A percentile compares a stretch with the other conserved stretches of the same genome.
These are phyloP conservation scores for Baccha elongata DNA, from an alignment of 2,888 invertebrate genomes.

Conservation along the genomic window DNA sequence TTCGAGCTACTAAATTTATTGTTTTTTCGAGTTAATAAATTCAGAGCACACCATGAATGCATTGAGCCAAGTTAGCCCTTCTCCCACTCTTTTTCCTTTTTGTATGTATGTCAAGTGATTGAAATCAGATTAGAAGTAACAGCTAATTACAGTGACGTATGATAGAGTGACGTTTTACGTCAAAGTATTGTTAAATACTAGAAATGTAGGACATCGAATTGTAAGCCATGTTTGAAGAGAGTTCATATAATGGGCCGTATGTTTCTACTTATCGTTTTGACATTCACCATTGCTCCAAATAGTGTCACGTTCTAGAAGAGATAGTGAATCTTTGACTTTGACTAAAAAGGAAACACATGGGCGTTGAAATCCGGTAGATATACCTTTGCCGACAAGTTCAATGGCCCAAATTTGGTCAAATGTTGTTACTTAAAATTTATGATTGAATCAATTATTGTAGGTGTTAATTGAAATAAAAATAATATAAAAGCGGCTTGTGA, in stretches of 20 bases:
- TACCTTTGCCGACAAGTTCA: constrained; percentile 47
- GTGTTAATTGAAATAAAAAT: constrained; percentile 36
- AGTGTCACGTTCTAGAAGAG: constrained; percentile 55
- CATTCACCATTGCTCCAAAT: constrained; percentile 53
- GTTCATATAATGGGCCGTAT: constrained; percentile 24
- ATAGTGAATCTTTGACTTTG: constrained; percentile 25
- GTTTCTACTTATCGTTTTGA: constrained; percentile 15
- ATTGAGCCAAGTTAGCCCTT: constrained; percentile 26
- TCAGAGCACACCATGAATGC: constrained; percentile 56
- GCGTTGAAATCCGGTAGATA: constrained; percentile 44
- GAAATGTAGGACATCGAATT: constrained; percentile 59
- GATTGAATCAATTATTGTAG: constrained; percentile 46
- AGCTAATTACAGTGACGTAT: constrained; percentile 59
- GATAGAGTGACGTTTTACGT: background rate
- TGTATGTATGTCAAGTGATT: constrained; percentile 61
- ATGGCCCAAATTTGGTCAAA: constrained; percentile 65
- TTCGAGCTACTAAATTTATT: constrained; percentile 62
- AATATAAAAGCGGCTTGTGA: background rate
- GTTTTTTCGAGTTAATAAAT: constrained; percentile 58
- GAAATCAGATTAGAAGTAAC: constrained; percentile 39
- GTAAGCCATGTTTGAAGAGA: constrained; percentile 32
- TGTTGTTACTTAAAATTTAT: constrained; percentile 10
- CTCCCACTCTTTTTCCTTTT: background rate
- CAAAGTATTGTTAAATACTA: background rate
- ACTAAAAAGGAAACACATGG: constrained; percentile 52